Evolutionary conservation across 2,888 invertebrate genomes (phyloP).

Genomic region (Drosophila melanosoma): DNA sequence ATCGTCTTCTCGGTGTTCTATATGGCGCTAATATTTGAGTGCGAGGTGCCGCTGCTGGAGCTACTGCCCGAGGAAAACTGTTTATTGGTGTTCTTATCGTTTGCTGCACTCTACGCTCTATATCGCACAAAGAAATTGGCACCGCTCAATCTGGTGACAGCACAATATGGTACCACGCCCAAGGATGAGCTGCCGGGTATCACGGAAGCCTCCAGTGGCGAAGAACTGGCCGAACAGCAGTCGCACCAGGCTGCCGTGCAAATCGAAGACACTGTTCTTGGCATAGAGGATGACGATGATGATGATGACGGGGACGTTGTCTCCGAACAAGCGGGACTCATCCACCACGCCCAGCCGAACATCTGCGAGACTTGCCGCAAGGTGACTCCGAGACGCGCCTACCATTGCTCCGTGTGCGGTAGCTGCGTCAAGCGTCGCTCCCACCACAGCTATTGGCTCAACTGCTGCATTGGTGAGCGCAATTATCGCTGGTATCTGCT

Average conservation of each 20-base stretch:
- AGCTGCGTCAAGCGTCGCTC: conserved; percentile 91
- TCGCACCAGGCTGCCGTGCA: conserved; percentile 70
- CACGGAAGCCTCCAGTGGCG: conserved; percentile 80
- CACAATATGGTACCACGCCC: conserved; percentile 71
- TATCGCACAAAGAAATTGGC: conserved; percentile 76
- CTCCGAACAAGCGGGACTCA: conserved; percentile 72
- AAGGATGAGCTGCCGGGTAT: conserved; percentile 82
- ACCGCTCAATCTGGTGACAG: conserved; percentile 81
- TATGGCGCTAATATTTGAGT: conserved; percentile 89
- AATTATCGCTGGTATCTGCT: conserved; percentile 91
- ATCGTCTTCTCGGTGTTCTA: conserved; percentile 88
- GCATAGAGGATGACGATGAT: conserved; percentile 68
- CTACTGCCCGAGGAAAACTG: conserved; percentile 89
- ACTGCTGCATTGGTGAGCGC: conserved; percentile 92
- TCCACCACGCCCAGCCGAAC: conserved; percentile 73
- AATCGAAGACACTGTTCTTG: conserved; percentile 69
- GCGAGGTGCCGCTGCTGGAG: conserved; percentile 90
- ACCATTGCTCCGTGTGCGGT: conserved; percentile 93
- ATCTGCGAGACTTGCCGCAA: conserved; percentile 88
- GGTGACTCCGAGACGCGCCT: conserved; percentile 88
- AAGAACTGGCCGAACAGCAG: conserved; percentile 79
- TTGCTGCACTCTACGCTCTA: conserved; percentile 73
- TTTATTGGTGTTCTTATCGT: conserved; percentile 84
- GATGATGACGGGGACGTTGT: conserved; percentile 23
- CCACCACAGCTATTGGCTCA: conserved; percentile 93